These are phyloP conservation scores for Halcyon malimbica DNA, from an alignment of 2,113 vertebrate genomes.

Conservation along the genomic window DNA sequence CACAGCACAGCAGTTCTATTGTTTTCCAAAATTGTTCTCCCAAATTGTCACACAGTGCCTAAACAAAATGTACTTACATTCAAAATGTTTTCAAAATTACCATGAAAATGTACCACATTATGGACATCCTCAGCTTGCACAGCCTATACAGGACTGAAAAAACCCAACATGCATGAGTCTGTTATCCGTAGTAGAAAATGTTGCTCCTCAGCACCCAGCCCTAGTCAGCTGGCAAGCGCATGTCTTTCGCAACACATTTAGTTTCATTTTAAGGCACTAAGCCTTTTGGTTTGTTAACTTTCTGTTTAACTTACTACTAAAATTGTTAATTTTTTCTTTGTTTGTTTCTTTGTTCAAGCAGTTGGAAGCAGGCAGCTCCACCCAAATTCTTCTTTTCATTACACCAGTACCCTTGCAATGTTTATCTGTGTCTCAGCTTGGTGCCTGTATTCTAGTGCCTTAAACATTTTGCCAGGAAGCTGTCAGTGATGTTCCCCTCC, in stretches of 20 bases:
- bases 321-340: neutral
- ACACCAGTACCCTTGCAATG: neutral
- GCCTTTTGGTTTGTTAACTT: neutral
- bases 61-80: neutral
- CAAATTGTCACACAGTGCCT: neutral
- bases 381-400: conserved; percentile 7
- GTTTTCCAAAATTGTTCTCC: neutral
- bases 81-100: neutral
- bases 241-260: neutral
- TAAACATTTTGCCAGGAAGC: conserved; percentile 6
- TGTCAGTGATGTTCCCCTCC: neutral
- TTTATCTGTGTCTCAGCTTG: conserved; percentile 11
- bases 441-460: neutral
- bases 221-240: neutral
- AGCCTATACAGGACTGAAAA: neutral
- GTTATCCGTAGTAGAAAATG: neutral
- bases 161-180: neutral
- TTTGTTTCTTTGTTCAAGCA: conserved; percentile 4
- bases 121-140: neutral
- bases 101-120: neutral
- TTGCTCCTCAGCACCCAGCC: neutral
- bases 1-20: neutral
- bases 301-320: neutral
- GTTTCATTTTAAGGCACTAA: neutral
- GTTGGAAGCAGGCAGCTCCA: conserved; percentile 9